phyloP scores from a whole-genome alignment of 1,140 invertebrate species.

The Drosophila biarmipes region DNA sequence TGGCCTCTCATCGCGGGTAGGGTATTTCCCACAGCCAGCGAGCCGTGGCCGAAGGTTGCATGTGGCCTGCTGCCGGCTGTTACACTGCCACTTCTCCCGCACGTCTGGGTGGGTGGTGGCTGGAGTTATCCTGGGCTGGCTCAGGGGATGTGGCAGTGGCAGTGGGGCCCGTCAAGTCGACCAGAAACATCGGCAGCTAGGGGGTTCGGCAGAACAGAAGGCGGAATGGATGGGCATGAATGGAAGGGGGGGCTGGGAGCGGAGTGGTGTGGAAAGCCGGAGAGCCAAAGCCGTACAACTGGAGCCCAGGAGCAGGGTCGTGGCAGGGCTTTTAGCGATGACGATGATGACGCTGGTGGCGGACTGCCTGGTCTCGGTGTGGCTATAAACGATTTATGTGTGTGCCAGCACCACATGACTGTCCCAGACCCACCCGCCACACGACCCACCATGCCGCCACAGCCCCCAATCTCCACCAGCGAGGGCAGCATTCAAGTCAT shows the following conservation, averaged over 20 bases:
- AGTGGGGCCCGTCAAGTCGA: constrained; percentile 67
- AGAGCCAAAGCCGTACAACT: constrained; percentile 26
- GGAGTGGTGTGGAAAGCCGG: background rate
- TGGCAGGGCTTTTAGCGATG: constrained; percentile 57
- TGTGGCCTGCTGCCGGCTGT: constrained; percentile 58
- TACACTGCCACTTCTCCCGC: constrained; percentile 49
- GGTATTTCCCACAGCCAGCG: constrained; percentile 43
- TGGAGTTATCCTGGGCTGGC: constrained; percentile 8
- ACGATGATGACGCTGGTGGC: constrained; percentile 63
- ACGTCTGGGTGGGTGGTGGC: constrained; percentile 8
- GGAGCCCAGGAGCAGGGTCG: constrained; percentile 36
- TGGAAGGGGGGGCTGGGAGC: background rate
- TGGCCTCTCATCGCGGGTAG: constrained; percentile 1
- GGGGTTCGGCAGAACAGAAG: background rate
- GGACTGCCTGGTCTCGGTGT: constrained; percentile 55
- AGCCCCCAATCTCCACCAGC: constrained; percentile 7
- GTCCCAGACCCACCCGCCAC: constrained; percentile 18
- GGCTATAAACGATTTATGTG: constrained; percentile 82
- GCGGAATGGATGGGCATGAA: background rate
- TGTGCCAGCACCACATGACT: constrained; percentile 74
- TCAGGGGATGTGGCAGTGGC: constrained; percentile 27
- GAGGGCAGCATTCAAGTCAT: constrained; percentile 73
- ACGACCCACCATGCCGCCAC: background rate
- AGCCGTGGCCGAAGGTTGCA: constrained; percentile 57
- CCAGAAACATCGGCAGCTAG: constrained; percentile 64